Evolutionary conservation across 2,113 vertebrate species (phyloP).

Genomic region (Poicephalus meyeri): DNA sequence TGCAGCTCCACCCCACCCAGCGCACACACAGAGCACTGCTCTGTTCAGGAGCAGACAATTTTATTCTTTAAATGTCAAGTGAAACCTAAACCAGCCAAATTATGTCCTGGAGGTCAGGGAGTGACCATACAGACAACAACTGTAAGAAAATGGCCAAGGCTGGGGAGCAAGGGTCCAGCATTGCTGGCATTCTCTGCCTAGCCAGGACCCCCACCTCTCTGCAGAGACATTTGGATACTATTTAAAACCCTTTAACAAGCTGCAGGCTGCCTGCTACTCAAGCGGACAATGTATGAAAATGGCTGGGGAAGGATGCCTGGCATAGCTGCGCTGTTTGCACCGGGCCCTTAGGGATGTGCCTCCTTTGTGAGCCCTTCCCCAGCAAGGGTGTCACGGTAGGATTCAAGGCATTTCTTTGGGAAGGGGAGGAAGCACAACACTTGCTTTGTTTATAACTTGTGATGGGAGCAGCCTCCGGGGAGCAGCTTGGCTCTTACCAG

Average conservation of each 20-base stretch:
- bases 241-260: conserved; percentile 74
- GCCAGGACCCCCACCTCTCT: conserved; percentile 45
- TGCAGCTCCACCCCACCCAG: background rate
- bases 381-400: background rate
- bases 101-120: conserved; percentile 21
- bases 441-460: background rate
- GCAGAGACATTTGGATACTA: conserved; percentile 74
- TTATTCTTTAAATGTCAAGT: conserved; percentile 66
- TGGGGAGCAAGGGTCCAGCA: conserved; percentile 48
- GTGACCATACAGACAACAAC: conserved; percentile 57
- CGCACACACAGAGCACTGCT: background rate
- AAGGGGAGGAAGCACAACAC: background rate
- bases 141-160: conserved; percentile 53
- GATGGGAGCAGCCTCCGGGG: background rate
- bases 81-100: conserved; percentile 60
- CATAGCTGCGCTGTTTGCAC: conserved; percentile 43
- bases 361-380: conserved; percentile 10
- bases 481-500: conserved; percentile 80
- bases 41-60: background rate
- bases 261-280: conserved; percentile 63
- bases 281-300: conserved; percentile 37
- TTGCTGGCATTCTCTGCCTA: conserved; percentile 71
- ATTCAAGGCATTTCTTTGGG: background rate
- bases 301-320: conserved; percentile 58
- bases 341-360: conserved; percentile 4